Evolutionary conservation across 2,113 vertebrate species (phyloP).

Genomic region (Pyxicephalus adspersus): DNA sequence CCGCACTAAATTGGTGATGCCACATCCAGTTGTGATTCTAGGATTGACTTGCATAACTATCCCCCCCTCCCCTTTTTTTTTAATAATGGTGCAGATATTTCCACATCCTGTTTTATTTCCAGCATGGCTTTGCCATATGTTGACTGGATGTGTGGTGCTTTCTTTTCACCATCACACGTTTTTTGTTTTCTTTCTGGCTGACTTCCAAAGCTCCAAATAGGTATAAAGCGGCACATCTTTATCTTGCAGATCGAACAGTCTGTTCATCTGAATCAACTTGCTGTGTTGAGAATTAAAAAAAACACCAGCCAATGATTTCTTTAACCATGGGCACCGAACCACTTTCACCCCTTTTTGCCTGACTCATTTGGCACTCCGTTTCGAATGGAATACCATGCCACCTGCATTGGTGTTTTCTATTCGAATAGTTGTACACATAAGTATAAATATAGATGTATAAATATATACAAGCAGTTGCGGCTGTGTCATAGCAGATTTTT

Average conservation of each 20-base stretch:
- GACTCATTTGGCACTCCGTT: background rate
- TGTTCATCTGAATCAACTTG: background rate
- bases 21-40: background rate
- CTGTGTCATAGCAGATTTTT: constrained; percentile 19
- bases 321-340: background rate
- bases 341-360: background rate
- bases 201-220: constrained; percentile 21
- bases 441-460: constrained; percentile 50
- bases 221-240: background rate
- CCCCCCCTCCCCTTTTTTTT: background rate
- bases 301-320: background rate
- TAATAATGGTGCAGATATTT: constrained; percentile 25
- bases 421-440: constrained; percentile 44
- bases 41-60: constrained; percentile 5
- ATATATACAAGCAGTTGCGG: constrained; percentile 37
- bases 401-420: constrained; percentile 7
- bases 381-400: background rate
- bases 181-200: background rate
- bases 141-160: background rate
- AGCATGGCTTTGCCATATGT: background rate
- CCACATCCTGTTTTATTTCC: background rate
- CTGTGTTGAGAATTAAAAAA: background rate
- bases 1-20: background rate
- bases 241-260: too few species aligned
- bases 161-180: background rate